A percentile compares a stretch with the other conserved stretches of the same genome.
Evolutionary conservation across 2,113 vertebrate genomes (phyloP).

Genomic region (Candoia aspera): DNA sequence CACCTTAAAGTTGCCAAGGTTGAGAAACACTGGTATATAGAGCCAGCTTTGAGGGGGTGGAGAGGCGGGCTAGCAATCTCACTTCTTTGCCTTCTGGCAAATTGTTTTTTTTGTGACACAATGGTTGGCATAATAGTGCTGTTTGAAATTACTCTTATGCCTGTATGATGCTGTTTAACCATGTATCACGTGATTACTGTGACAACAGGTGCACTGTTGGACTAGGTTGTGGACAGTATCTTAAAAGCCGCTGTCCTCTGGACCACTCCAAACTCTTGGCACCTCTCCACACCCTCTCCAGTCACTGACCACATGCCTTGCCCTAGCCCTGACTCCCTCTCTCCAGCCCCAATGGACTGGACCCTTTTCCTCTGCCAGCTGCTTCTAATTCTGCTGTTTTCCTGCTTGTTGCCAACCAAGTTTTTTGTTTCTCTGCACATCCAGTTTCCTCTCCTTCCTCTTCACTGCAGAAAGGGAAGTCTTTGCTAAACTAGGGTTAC

Average conservation of each 20-base stretch:
- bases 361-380: neutral
- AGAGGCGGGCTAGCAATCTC: neutral
- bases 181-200: neutral
- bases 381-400: neutral
- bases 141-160: neutral
- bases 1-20: too few species aligned
- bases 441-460: neutral
- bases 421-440: neutral
- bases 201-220: neutral
- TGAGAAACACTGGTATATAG: neutral
- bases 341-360: neutral
- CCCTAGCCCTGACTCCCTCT: neutral
- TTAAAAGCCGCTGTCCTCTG: neutral
- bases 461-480: neutral
- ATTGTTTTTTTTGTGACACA: neutral
- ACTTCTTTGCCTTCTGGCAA: neutral
- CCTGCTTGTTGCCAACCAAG: neutral
- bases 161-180: neutral
- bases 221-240: neutral
- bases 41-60: neutral
- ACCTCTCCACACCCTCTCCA: neutral
- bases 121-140: neutral
- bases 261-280: neutral
- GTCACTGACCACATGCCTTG: neutral
- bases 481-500: neutral